Base-by-base conservation (phyloP, 2,888 invertebrate species). In the Branchipolynoe longqiensis region DNA sequence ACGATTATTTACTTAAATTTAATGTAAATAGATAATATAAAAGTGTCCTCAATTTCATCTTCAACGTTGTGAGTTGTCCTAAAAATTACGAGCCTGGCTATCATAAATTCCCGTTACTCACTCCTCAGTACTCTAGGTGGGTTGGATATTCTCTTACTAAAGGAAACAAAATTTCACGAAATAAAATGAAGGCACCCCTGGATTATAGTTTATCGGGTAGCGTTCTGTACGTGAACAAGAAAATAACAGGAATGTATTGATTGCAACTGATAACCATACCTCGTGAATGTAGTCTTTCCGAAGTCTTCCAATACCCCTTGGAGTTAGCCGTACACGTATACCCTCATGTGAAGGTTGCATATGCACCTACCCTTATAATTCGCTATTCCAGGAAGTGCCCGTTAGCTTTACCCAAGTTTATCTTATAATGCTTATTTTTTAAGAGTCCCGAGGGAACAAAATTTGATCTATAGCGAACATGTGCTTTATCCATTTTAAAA, bases 241-340 rank as follows among this genome's bases (percentile, higher is more conserved):
- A 48, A 18, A 12, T 8, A 48, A 48, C 48, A 48, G 48, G 8
- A n/a, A n/a, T n/a, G 62, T 62, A 31, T 31, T 14, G 12, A 69
- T 33, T 38, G 38, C 38, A 69, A 33, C 38, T 69, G 69, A 33
- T 69, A 31, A 69, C 33, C 36, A 69, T 69, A 69, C 69, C 69
- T 69, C 69, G 69, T 69, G 69, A 1, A 33, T 69, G 69, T 69
- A 33, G 38, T 69, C 69, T 69, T 69, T 69, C 69, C 69, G 69
- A 18, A 69, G 69, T 69, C 69, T 69, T 69, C 69, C 69, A 69
- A 69, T 69, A 69, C 69, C 69, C 38, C 69, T 69, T 69, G 69
- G 69, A 69, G 69, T 38, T 69, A 69, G 69, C 38, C 69, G 38
- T 69, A 69, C 38, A n/a, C n/a, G n/a, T n/a, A n/a, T n/a, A n/a